Evolutionary conservation across 2,888 invertebrate genomes (phyloP), one percentile per base, ranked within the genome.

Genomic region (Sympetrum striolatum): DNA sequence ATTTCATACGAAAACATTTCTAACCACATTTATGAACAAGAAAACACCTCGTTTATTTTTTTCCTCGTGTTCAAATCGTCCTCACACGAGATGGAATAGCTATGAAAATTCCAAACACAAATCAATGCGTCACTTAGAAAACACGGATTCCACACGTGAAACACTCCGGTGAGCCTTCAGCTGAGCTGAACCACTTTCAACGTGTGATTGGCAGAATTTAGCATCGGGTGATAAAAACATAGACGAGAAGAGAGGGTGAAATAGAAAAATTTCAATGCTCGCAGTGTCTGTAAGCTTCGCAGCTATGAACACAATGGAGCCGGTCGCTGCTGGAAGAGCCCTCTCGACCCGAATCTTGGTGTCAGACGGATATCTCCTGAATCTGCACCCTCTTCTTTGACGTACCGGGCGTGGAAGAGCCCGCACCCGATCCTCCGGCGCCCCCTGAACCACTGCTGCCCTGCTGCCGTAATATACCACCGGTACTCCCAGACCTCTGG

Each of bases 351-450:
- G 25, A 73, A 31, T 73, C 73, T 31, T 31, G 58, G 35, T 80
- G 95, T 96, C 96, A 98, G 95, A 98, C 98, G 91, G 98, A 98
- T 95, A 98, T 98, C 94, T 98, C 98, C 94, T 98, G 98, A 94
- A 98, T 98, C 95, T 98, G 98, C 93, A 98, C 98, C 94, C 98
- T 96, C 94, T 98, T 98, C 94, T 98, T 98, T 95, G 96, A 96
- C 92, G 96, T 96, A 91, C 97, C 96, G 14, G 97, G 96, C 0
- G 97, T 96, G 80, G 95, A 96, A 8, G 96, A 86, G 2, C 86
- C 86, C 2, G 60, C 60, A 10, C 37, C 64, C 0, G 86, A 64
- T 0, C 60, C 86, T 15, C 58, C 58, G 0, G 58, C 58, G 2
- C 60, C 35, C 18, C 86, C 60, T 25, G 92, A 91, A 12, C 91